Evolutionary conservation across 2,113 vertebrate genomes (phyloP).

Genomic region (Ameiurus melas): DNA sequence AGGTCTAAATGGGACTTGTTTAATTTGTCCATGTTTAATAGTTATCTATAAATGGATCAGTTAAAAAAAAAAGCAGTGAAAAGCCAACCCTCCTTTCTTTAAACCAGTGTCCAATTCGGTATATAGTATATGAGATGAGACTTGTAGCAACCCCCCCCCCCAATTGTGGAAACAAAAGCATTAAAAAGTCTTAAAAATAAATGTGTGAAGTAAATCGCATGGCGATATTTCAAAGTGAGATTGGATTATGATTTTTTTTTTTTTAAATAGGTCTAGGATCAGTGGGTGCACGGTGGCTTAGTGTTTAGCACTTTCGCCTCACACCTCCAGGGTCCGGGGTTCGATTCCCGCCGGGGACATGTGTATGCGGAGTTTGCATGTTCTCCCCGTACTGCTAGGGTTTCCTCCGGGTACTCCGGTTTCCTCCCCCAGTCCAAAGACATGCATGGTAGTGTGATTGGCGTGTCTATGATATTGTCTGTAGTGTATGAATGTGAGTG

Average conservation of each 20-base stretch:
- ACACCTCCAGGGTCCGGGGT: too few relatives aligned
- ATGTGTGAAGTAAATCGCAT: background rate
- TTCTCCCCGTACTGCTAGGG: too few relatives aligned
- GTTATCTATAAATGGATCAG: background rate
- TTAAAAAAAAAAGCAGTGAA: background rate
- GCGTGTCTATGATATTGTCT: too few relatives aligned
- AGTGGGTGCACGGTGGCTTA: too few relatives aligned
- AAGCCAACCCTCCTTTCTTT: background rate
- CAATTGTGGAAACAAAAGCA: background rate
- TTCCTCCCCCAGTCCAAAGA: too few relatives aligned
- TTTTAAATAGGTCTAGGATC: background rate
- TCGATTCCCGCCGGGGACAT: too few relatives aligned
- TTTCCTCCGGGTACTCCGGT: too few relatives aligned
- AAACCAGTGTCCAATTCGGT: background rate
- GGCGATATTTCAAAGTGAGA: background rate
- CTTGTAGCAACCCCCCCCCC: background rate
- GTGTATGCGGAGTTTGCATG: too few relatives aligned
- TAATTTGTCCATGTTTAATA: slow-evolving; percentile 2
- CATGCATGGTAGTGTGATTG: too few relatives aligned
- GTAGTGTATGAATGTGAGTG: too few relatives aligned
- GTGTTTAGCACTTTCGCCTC: too few relatives aligned
- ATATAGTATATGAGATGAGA: background rate
- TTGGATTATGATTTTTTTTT: background rate
- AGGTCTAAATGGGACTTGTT: background rate
- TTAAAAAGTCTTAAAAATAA: background rate